Percentiles rank a stretch among this genome's conserved stretches.
Conservation (phyloP, 2,797 vertebrate genomes). For the Selene dorsalis region DNA sequence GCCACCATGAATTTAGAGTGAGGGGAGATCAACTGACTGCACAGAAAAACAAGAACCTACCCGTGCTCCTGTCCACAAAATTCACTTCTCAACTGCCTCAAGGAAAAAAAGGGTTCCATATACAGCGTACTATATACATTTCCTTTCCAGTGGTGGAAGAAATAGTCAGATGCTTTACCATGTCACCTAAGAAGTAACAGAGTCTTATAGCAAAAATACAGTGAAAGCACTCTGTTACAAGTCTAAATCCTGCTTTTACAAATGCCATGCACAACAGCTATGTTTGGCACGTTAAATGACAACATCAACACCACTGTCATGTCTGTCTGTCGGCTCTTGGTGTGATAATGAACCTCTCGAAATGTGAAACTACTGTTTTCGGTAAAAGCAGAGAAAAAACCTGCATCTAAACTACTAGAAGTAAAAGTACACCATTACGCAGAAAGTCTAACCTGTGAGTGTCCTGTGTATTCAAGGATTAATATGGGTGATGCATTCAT, state of each 20-base stretch:
- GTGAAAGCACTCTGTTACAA: not conserved
- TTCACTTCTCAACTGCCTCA: not conserved
- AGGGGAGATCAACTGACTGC: conserved; percentile 27
- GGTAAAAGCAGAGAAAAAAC: not conserved
- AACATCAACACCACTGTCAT: not conserved
- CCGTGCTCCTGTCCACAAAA: not conserved
- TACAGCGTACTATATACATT: not conserved
- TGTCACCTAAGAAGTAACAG: too few relatives aligned
- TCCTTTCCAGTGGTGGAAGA: not conserved
- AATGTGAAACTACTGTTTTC: not conserved
- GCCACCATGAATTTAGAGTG: conserved; percentile 57
- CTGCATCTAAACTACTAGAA: too few relatives aligned
- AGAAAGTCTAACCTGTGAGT: not conserved
- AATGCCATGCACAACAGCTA: not conserved
- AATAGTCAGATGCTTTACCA: too few relatives aligned
- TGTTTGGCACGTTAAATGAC: not conserved
- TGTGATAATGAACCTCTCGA: not conserved
- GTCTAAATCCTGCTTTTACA: not conserved
- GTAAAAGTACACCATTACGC: not conserved
- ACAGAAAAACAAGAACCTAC: not conserved
- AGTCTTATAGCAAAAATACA: too few relatives aligned
- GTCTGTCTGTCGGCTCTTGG: not conserved
- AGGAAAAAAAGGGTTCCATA: not conserved
- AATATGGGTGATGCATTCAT: not conserved
- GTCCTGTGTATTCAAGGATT: not conserved